Base-by-base conservation (phyloP, 2,888 invertebrate species). In the Meghimatium bilineatum region DNA sequence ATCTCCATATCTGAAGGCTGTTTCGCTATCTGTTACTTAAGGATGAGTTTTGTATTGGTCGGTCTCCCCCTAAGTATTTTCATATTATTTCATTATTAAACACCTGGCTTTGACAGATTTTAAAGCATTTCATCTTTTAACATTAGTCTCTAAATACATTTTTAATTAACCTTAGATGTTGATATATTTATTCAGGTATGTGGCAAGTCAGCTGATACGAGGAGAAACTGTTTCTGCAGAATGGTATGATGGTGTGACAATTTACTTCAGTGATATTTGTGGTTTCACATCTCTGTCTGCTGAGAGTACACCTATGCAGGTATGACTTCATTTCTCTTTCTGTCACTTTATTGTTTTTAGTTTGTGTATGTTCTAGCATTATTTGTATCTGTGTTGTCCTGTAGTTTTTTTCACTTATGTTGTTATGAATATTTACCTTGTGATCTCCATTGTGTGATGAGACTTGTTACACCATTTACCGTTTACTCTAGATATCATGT, bases 231-330 rank as follows among this genome's bases (percentile, higher is more conserved):
- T 94, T 32, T 92, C 93, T 72, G 94, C 94, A 0, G 94, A 94
- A 88, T 90, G 91, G 67, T 94, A 94, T 87, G 94, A 94, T 80
- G 90, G 90, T 74, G 94, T 94, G 71, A 94, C 94, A 12, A 94
- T 94, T 83, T 95, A 94, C 89, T 94, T 93, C 91, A 94, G 94
- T 82, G 94, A 94, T 88, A 94, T 95, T 82, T 94, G 94, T 85
- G 94, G 94, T 3, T 94, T 94, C 91, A 94, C 94, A 1, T 91
- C 94, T 5, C 87, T 94, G 34, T 94, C 94, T 3, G 93, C 94
- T 1, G 91, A 92, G 56, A 93, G 93, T 80, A 94, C 94, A 38
- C 89, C 87, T 49, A 91, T 92, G 82, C 91, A 95, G 95, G 97
- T 83, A 56, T 29, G n/a, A 20, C 36, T 23, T 14, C 5, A 26